Evolutionary conservation across 2,113 vertebrate genomes (phyloP), one percentile per base, ranked within the genome.

Genomic region (Amblyornis subalaris): DNA sequence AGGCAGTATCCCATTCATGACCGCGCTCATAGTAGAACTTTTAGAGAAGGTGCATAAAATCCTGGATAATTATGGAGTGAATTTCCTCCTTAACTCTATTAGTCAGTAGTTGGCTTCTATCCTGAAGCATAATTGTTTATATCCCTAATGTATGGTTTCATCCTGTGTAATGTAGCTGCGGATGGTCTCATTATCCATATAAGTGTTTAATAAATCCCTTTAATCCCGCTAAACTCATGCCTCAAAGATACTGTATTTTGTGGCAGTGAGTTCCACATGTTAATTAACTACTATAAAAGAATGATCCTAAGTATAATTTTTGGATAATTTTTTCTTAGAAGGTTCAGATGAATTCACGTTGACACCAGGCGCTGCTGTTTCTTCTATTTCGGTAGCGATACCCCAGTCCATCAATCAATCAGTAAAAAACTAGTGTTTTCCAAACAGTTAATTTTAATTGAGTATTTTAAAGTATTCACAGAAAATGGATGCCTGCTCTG

Each of bases 161-260:
- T 96, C 96, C 94, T 91, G 89, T 93, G 93, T 95, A 96, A 95
- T 93, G 95, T 96, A 96, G 93, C 94, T 95, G 94, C 14, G 93
- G 96, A 96, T 95, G 94, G 94, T 96, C 95, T 96, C 96, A 96
- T 96, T 96, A 96, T 96, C 96, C 96, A 95, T 96, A 95, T 96
- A 96, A 96, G 95, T 96, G 95, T 95, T 94, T 96, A 95, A 96
- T 96, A 96, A 96, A 96, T 96, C 95, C 96, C 92, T 96, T 96
- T 96, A 96, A 96, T 96, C 95, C 93, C 2, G 0, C 95, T 95
- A 96, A 96, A 96, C 87, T 95, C 91, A 87, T 95, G 96, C 95
- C 94, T 95, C 94, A 96, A 96, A 96, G 94, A 96, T 96, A 96
- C 89, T 94, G 93, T 95, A 88, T 96, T 96, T 96, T 96, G 95